Percentiles rank a stretch among this genome's conserved stretches.
phyloP scores from a whole-genome alignment of 2,797 vertebrate species.

The Chloroceryle amazona region DNA sequence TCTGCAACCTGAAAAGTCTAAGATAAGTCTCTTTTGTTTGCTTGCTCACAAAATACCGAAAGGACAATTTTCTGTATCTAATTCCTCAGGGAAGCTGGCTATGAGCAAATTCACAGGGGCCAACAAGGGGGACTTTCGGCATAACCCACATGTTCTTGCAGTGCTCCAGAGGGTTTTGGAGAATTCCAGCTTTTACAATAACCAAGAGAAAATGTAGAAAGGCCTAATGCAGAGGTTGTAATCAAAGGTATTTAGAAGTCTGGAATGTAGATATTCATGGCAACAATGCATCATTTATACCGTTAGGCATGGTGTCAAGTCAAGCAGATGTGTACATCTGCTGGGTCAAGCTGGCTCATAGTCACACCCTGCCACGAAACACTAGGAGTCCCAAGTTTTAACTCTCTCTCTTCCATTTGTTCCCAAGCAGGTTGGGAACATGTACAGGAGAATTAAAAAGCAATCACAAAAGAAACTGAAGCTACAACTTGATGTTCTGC shows the following conservation, averaged over 20 bases:
- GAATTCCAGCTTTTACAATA: not conserved
- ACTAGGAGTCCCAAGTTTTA: not conserved
- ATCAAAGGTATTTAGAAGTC: not conserved
- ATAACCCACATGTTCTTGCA: not conserved
- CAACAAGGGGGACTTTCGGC: not conserved
- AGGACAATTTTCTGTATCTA: not conserved
- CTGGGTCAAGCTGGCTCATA: not conserved
- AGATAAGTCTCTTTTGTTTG: not conserved
- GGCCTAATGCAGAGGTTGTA: not conserved
- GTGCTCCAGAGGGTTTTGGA: not conserved
- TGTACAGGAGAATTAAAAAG: not conserved
- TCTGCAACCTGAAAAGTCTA: not conserved
- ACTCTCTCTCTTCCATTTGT: not conserved
- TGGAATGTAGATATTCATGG: not conserved
- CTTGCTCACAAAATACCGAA: not conserved
- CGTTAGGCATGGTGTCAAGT: not conserved
- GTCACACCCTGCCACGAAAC: not conserved
- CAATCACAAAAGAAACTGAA: not conserved
- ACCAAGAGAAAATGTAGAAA: not conserved
- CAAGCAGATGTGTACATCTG: not conserved
- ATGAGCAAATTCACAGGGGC: not conserved
- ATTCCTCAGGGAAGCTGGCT: not conserved
- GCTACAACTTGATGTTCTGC: not conserved
- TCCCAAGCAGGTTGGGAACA: not conserved
- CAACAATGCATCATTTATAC: accelerated